Percentiles rank a stretch among this genome's conserved stretches.
These are phyloP conservation scores for Gambelia wislizenii DNA, from an alignment of 2,797 vertebrate species.

Conservation along the genomic window DNA sequence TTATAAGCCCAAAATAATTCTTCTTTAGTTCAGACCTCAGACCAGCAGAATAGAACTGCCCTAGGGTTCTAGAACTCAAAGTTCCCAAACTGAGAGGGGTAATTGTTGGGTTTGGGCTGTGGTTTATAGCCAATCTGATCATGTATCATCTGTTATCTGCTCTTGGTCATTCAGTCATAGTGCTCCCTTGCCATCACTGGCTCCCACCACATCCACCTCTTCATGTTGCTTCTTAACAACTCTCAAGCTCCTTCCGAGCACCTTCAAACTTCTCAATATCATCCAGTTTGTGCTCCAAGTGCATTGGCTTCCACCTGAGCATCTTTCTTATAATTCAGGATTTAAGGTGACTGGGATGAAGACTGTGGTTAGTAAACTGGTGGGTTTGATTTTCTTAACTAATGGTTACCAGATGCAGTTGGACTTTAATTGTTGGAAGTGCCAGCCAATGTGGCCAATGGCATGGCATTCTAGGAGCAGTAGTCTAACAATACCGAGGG, in stretches of 20 bases:
- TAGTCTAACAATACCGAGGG: not conserved
- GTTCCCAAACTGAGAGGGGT: slow-evolving; percentile 90
- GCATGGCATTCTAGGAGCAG: not conserved
- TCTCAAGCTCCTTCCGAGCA: slow-evolving; percentile 70
- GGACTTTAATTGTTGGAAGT: not conserved
- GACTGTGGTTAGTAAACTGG: not conserved
- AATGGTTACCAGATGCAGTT: not conserved
- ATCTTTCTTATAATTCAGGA: not conserved
- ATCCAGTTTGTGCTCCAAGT: too few relatives aligned
- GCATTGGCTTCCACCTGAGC: not conserved
- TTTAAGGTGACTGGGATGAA: not conserved
- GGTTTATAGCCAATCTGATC: slow-evolving; percentile 96
- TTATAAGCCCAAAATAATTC: not conserved
- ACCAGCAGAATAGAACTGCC: too few relatives aligned
- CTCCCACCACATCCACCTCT: slow-evolving; percentile 83
- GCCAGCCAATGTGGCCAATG: not conserved
- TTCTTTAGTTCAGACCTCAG: not conserved
- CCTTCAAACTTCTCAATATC: too few relatives aligned
- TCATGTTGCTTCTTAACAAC: slow-evolving; percentile 92
- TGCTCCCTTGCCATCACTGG: slow-evolving; percentile 81
- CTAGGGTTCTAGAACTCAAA: slow-evolving; percentile 86
- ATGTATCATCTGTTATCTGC: slow-evolving; percentile 92
- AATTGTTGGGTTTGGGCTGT: slow-evolving; percentile 89
- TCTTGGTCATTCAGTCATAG: slow-evolving; percentile 80
- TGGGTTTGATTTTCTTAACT: not conserved